A percentile compares a stretch with the other conserved stretches of the same genome.
Conservation (phyloP, 1,140 invertebrate species). For the Microplitis demolitor region DNA sequence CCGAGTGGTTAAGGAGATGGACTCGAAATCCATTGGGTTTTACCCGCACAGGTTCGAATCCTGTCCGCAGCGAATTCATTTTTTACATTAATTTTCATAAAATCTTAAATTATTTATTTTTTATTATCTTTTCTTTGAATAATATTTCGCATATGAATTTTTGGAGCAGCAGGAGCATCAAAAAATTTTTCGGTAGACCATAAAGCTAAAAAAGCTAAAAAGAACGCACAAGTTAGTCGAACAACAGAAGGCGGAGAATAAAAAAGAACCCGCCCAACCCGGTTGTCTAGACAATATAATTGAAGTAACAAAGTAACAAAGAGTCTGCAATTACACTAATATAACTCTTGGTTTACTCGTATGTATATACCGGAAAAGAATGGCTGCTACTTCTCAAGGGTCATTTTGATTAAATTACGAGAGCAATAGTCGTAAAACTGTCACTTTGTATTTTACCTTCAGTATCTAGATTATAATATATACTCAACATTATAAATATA, state of each 20-base stretch:
- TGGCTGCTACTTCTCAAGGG: conserved; percentile 29
- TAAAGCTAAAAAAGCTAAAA: not conserved
- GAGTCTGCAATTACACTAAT: conserved; percentile 46
- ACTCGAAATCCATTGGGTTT: no score
- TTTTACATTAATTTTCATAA: no score
- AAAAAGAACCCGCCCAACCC: conserved; percentile 11
- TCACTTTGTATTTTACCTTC: conserved; percentile 7
- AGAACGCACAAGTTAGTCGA: no score
- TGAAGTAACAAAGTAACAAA: conserved; percentile 58
- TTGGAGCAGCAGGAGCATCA: no score
- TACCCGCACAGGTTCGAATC: no score
- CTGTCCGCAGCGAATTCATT: no score
- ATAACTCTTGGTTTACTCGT: conserved; percentile 13
- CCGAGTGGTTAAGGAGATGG: no score
- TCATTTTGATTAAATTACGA: conserved; percentile 47
- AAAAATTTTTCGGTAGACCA: not conserved
- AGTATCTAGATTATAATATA: not conserved
- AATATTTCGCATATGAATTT: no score
- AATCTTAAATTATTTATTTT: no score
- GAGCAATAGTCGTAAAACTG: conserved; percentile 33
- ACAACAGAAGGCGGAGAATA: conserved; percentile 7
- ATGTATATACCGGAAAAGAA: conserved; percentile 17
- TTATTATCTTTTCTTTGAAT: no score
- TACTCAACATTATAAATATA: not conserved
- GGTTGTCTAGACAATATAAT: conserved; percentile 48